Base-by-base conservation (phyloP, 2,797 vertebrate species). In the Dipus sagitta region DNA sequence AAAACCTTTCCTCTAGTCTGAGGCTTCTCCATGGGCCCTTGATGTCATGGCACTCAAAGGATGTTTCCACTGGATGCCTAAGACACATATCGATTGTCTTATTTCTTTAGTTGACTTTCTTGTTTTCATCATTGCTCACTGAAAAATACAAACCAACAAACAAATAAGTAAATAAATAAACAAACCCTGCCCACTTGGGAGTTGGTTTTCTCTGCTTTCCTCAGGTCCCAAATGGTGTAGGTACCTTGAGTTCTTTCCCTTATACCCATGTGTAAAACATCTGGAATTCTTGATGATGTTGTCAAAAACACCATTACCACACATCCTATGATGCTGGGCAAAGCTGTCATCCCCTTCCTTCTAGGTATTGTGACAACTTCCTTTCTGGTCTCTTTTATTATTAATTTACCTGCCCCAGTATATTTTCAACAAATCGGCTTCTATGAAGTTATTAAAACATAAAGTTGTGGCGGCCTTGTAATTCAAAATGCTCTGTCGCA, bases 271-370 rank as follows among this genome's bases (percentile, higher is more conserved):
- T 64, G 7, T 60, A 86, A 42, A 38, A 81, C 42, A 47, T 83
- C 62, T 79, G 13, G 62, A 93, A 80, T 34, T 91, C n/a, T 28
- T 77, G 88, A 34, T 70, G 32, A 9, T 38, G 34, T 23, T n/a
- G 83, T 91, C 34, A 62, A 83, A 83, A 12, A 26, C 28, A 94
- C 52, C 85, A 42, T 78, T 76, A 88, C 23, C 75, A 86, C 6
- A 18, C 38, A 67, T 2, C 6, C 75, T 80, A 62, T 87, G 17
- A 47, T 17, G 88, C 21, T 54, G 3, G 28, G 77, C 5, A 14
- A 68, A 79, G 23, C 70, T 52, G 54, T n/a, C 64, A 42, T 81
- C 80, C 34, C 32, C 26, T 89, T 74, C 82, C 52, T 78, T 11
- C 42, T 67, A n/a, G 15, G 18, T 81, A 85, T 60, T 93, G 21